Base-by-base conservation (phyloP, 2,797 vertebrate genomes). In the Enteromius treurensis region DNA sequence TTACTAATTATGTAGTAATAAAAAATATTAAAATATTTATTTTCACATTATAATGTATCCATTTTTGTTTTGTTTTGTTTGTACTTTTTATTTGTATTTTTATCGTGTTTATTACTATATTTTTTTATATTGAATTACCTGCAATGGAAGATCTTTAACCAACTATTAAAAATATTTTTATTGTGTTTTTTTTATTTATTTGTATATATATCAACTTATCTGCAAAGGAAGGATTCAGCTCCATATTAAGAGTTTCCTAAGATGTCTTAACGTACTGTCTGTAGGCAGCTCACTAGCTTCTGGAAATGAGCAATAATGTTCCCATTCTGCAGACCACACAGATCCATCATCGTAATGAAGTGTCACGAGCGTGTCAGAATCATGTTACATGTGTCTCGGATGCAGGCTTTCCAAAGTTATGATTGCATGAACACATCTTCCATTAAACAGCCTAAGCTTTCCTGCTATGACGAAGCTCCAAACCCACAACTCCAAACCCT, bases 301-400 rank as follows among this genome's bases (percentile, higher is more conserved):
- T 37, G 9, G 32, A 73, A 67, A 15, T 13, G 5, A 81, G 55
- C 64, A 70, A 81, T 82, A 80, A 62, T 9, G 19, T 65, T 68
- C 67, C 23, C 49, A 32, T 47, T 32, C 53, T 42, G 13, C 26
- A 77, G n/a, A 80, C 26, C 62, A 77, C 75, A 82, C 21, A 64
- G 32, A 82, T 67, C 80, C 67, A 81, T 73, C 81, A 77, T 60
- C 13, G 23, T 81, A 81, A 81, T 81, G 67, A 60, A 78, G 67
- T 77, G 60, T 51, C 80, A 86, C 14, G 26, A 75, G 45, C 75
- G 17, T 75, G 71, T 73, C 29, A 45, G n/a, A 67, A 76, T 76
- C 62, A 60, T 37, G 29, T 32, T 58, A 45, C 42, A 62, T 51
- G 32, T 65, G 60, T 76, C 53, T 71, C 21, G 60, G 40, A 51